A percentile compares a stretch with the other conserved stretches of the same genome.
These are phyloP conservation scores for Arenaria interpres DNA, from an alignment of 2,113 vertebrate genomes.

Conservation along the genomic window DNA sequence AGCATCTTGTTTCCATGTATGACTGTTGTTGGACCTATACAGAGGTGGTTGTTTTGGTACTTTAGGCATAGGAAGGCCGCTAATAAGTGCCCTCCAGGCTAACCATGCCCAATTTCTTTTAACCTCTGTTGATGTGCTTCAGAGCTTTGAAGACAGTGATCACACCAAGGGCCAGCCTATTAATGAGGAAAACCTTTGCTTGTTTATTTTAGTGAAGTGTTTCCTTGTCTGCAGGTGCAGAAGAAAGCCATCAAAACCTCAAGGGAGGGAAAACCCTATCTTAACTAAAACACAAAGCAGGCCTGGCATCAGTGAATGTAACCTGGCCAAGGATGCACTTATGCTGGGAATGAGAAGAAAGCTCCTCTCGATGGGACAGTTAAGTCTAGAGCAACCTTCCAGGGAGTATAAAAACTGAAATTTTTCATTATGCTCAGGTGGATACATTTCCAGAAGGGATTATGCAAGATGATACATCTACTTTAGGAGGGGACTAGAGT, in stretches of 20 bases:
- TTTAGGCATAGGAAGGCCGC: background rate
- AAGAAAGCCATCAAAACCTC: background rate
- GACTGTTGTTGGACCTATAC: background rate
- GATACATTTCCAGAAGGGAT: background rate
- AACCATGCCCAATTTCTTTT: background rate
- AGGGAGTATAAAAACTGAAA: background rate
- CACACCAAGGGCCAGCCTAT: background rate
- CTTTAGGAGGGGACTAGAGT: background rate
- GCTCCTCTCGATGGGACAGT: background rate
- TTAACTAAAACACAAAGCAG: background rate
- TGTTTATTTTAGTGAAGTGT: background rate
- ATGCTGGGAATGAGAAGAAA: background rate
- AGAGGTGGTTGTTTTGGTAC: background rate
- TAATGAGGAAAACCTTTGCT: background rate
- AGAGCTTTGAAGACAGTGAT: background rate
- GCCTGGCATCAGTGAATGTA: background rate
- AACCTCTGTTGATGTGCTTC: background rate
- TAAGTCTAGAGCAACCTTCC: background rate
- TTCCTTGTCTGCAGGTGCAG: background rate
- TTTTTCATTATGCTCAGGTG: background rate
- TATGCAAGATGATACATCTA: background rate
- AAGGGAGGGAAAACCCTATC: background rate
- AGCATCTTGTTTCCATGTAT: background rate
- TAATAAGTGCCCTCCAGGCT: background rate
- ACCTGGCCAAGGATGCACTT: background rate